Base-by-base conservation (phyloP, 2,888 invertebrate genomes). In the Torymus texanus region DNA sequence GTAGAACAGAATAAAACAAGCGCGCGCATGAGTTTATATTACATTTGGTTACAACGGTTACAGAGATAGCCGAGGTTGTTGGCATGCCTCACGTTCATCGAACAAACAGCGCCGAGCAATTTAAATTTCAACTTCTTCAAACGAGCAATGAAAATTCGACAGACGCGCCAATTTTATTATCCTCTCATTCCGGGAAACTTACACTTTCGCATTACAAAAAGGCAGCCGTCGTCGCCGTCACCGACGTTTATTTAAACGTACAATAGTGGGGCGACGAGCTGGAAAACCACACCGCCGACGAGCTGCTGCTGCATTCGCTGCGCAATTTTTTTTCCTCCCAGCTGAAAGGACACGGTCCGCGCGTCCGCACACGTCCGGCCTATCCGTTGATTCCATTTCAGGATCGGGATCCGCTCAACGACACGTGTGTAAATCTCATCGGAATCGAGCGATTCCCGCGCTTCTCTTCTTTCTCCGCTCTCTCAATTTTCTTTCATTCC, bases 391-490 rank as follows among this genome's bases (percentile, higher is more conserved):
- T 70, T 70, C n/a, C 59, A 59, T 70, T 70, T 70, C 59, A 70
- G 58, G 70, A 70, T 70, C 59, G 18, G 8, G 41, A 59, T 70
- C 59, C 24, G 59, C 59, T 18, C 59, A 16, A 58, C 68, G 70
- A 59, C 70, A 21, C 70, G 21, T 59, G 70, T 70, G 70, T 70
- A 70, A 70, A 70, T 59, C 59, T 70, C 70, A 50, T 70, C 70
- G 70, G 14, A 58, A 68, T 68, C 56, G 68, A n/a, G 29, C 41
- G 56, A 68, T 58, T 68, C 56, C 59, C 50, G 41, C 41, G 41
- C 8, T 14, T 2, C 18, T 18, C 18, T 50, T 18, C 18, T 21
- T 51, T 56, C n/a, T 12, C n/a, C 50, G 29, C 41, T 63, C 56
- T 68, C 29, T 50, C 59, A 68, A 68, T 68, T 68, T 68, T 68